Base-by-base conservation (phyloP, 1,140 invertebrate genomes). In the Apis laboriosa region DNA sequence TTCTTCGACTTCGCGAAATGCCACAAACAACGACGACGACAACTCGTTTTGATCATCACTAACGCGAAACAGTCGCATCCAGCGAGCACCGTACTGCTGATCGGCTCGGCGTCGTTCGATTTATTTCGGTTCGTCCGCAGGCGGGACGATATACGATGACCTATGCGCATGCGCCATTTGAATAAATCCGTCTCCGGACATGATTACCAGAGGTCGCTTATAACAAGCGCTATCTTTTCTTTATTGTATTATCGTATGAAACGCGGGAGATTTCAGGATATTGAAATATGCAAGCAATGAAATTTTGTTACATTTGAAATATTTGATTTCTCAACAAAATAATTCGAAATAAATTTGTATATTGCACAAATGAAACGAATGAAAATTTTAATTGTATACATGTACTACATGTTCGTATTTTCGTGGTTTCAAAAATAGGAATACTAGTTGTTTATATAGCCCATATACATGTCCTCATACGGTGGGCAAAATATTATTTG, bases 1-100 rank as follows among this genome's bases (percentile, higher is more conserved):
- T 92, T 90, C 76, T 90, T 92, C 86, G 91, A 91, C 84, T 90
- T 87, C 83, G 89, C 88, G 86, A 89, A 90, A 84, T 88, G 90
- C 91, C 92, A 92, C 91, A 87, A 92, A 87, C 83, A 86, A 88
- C 84, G 66, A 86, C 90, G 80, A 74, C 77, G 83, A 91, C 89
- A 86, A 87, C 90, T 91, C 92, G 91, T 91, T 91, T 90, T 92
- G 90, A 92, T 90, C 92, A 93, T 93, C 90, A 92, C 92, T 93
- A 88, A 90, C 90, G 83, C 87, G 82, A 88, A 83, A 83, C 83
- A 80, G 81, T 85, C 88, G 88, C 90, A 88, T 92, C 88, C 90
- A 92, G 87, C 91, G 90, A 90, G 90, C 89, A 90, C 91, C 85
- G 89, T 91, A 92, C 92, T 91, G 91, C 90, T 92, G 90, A 90